Conservation (phyloP, 2,888 invertebrate genomes). For the Conus canariensis region DNA sequence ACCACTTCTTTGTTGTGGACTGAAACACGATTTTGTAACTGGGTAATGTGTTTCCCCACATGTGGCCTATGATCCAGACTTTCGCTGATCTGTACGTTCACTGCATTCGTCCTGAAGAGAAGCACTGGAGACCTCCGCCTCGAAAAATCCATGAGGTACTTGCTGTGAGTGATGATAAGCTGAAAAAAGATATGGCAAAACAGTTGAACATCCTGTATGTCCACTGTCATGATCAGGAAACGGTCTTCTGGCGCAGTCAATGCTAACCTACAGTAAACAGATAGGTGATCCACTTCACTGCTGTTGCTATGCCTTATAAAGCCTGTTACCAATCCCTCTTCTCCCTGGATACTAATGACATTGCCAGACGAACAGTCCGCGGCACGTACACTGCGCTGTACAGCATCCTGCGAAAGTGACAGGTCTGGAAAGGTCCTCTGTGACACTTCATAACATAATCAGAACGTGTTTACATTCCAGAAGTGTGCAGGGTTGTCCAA, state of each 20-base stretch:
- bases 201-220: background rate
- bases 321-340: background rate
- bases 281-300: background rate
- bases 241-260: background rate
- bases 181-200: background rate
- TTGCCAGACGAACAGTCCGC: background rate
- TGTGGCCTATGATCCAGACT: background rate
- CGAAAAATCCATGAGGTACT: background rate
- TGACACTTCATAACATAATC: too few species aligned
- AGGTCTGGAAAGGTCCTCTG: too few species aligned
- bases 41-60: background rate
- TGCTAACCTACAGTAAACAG: background rate
- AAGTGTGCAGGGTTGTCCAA: too few species aligned
- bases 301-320: background rate
- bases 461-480: too few species aligned
- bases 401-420: background rate
- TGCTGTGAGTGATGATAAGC: background rate
- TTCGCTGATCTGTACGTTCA: background rate
- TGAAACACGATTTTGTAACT: background rate
- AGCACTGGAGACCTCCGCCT: background rate
- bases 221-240: background rate
- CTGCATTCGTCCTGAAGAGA: background rate
- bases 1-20: background rate
- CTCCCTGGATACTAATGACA: background rate
- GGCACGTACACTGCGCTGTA: background rate